Percentiles rank a stretch among this genome's conserved stretches.
Evolutionary conservation across 2,888 invertebrate genomes (phyloP).

Genomic region (Synanthedon myopaeformis): DNA sequence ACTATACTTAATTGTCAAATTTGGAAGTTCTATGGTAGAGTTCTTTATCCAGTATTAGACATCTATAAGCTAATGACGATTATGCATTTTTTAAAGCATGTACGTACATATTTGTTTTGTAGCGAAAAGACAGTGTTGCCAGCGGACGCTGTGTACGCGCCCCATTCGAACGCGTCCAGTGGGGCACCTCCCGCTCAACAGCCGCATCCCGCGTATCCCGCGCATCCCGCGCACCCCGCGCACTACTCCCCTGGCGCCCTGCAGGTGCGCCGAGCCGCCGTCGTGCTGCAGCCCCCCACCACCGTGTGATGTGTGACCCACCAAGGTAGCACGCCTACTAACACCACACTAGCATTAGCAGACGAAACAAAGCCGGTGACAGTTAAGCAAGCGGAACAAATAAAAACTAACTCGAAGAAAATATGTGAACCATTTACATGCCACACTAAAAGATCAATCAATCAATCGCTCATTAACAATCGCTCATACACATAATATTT

Average conservation of each 20-base stretch:
- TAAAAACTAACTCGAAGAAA: too few species aligned
- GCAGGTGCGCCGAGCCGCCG: conserved; percentile 91
- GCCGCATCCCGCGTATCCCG: conserved; percentile 84
- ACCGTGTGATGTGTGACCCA: conserved; percentile 69
- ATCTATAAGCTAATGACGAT: neutral
- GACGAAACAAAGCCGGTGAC: too few species aligned
- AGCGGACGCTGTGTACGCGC: conserved; percentile 80
- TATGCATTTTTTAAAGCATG: too few species aligned
- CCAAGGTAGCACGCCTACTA: conserved; percentile 8
- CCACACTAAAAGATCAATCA: too few species aligned
- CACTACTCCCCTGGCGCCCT: conserved; percentile 81
- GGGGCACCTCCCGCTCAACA: conserved; percentile 53
- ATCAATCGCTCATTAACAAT: too few species aligned
- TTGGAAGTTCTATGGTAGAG: neutral
- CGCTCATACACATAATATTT: too few species aligned
- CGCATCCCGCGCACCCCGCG: conserved; percentile 81
- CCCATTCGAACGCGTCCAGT: conserved; percentile 32
- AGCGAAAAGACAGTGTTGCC: conserved; percentile 74
- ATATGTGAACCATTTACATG: too few species aligned
- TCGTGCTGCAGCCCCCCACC: conserved; percentile 89
- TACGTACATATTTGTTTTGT: neutral
- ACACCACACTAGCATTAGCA: neutral
- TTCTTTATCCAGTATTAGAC: neutral
- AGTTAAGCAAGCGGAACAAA: too few species aligned
- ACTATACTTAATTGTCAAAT: neutral